Evolutionary conservation across 2,888 invertebrate genomes (phyloP).

Genomic region (Calliphora vomitoria): DNA sequence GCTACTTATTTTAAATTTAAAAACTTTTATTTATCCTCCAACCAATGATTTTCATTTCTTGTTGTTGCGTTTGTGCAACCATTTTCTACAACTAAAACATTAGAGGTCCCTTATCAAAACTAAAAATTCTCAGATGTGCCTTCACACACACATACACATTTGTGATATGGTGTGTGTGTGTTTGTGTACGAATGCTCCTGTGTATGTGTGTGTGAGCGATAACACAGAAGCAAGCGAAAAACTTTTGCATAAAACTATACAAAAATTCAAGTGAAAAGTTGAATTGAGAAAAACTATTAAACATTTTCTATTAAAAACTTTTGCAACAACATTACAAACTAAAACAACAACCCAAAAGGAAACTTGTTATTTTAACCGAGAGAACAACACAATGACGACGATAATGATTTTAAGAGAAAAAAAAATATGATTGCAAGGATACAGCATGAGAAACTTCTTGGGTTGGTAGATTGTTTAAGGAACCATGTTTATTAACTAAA

Average conservation of each 20-base stretch:
- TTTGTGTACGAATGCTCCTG: neutral
- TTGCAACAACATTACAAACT: conserved; percentile 40
- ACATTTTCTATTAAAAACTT: conserved; percentile 73
- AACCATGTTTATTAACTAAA: neutral
- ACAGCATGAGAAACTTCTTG: conserved; percentile 24
- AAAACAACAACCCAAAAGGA: conserved; percentile 29
- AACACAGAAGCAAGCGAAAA: conserved; percentile 29
- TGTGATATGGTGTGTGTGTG: no score
- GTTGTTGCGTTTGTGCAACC: neutral
- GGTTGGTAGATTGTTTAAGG: conserved; percentile 25
- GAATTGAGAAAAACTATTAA: conserved; percentile 73
- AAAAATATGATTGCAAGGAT: conserved; percentile 31
- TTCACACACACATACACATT: conserved; percentile 3
- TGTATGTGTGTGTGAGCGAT: conserved; percentile 1
- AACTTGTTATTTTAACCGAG: conserved; percentile 71
- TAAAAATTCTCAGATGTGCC: conserved; percentile 60
- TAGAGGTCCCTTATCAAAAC: conserved; percentile 64
- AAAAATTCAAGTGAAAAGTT: conserved; percentile 69
- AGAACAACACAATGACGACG: conserved; percentile 65
- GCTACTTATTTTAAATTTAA: conserved; percentile 59
- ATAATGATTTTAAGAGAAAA: conserved; percentile 51
- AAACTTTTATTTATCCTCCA: conserved; percentile 69
- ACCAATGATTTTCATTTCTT: conserved; percentile 63
- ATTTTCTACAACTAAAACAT: conserved; percentile 44
- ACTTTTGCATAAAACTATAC: conserved; percentile 52